Percentiles rank a stretch among this genome's conserved stretches.
Evolutionary conservation across 2,113 vertebrate genomes (phyloP).

Genomic region (Probosciger aterrimus): DNA sequence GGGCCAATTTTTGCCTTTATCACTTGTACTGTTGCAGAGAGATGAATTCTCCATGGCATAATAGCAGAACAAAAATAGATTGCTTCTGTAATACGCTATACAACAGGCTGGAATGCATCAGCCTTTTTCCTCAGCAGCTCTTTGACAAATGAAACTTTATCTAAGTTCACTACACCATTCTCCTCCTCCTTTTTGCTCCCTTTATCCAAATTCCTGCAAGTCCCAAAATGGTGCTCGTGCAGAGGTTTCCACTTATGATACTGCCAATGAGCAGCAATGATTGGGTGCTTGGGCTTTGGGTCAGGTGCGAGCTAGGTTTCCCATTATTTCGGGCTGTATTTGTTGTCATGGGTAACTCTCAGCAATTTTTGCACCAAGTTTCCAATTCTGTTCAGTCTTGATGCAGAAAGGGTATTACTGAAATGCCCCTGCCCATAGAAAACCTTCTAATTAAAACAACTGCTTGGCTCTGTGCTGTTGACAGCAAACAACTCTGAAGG

Average conservation of each 20-base stretch:
- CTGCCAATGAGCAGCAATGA: not conserved
- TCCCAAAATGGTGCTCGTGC: not conserved
- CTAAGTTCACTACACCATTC: not conserved
- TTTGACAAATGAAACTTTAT: conserved; percentile 46
- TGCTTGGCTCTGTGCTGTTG: not conserved
- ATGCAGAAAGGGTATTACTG: not conserved
- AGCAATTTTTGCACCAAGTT: not conserved
- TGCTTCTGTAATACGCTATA: conserved; percentile 52
- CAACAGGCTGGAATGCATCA: conserved; percentile 43
- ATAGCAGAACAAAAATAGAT: conserved; percentile 65
- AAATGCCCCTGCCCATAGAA: conserved; percentile 1
- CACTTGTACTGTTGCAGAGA: conserved; percentile 1
- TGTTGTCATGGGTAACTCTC: not conserved
- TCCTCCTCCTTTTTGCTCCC: not conserved
- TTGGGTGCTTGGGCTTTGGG: not conserved
- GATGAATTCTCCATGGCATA: conserved; percentile 59
- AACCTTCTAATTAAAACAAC: conserved; percentile 42
- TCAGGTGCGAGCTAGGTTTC: not conserved
- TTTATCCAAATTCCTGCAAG: not conserved
- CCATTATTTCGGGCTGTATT: not conserved
- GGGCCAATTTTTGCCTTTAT: conserved; percentile 45
- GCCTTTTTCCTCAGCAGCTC: not conserved
- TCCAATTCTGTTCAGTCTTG: not conserved
- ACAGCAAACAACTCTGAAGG: conserved; percentile 41
- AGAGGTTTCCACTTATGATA: not conserved